phyloP scores from a whole-genome alignment of 2,888 invertebrate species.

The Idaea straminata region DNA sequence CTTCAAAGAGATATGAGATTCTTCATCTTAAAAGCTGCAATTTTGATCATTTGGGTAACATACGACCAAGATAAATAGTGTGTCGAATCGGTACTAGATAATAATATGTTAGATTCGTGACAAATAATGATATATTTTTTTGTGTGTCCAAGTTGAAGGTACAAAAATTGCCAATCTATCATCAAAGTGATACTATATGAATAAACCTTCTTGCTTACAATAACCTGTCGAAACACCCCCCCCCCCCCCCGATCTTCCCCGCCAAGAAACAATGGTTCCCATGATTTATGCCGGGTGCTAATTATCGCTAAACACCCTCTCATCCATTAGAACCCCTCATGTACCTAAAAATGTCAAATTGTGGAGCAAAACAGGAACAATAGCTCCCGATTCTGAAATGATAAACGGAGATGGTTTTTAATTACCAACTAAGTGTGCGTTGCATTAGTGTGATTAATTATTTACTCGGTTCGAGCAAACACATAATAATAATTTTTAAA shows the following conservation, averaged over 20 bases:
- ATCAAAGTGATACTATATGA: background rate
- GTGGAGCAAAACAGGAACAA: conserved; percentile 26
- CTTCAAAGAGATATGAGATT: no score
- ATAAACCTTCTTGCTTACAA: background rate
- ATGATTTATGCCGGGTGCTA: conserved; percentile 50
- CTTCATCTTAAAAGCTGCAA: no score
- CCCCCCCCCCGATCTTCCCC: background rate
- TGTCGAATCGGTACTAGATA: no score
- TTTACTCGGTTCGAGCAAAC: background rate
- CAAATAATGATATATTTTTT: no score
- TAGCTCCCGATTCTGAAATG: conserved; percentile 11
- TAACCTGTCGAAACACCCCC: conserved; percentile 11
- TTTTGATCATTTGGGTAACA: no score
- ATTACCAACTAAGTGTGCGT: conserved; percentile 7
- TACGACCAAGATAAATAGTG: no score
- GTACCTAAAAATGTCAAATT: conserved; percentile 47
- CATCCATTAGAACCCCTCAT: conserved; percentile 46
- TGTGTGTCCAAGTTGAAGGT: no score
- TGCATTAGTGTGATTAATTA: conserved; percentile 12
- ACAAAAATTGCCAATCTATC: no score
- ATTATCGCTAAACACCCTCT: conserved; percentile 52
- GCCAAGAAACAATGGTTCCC: conserved; percentile 38
- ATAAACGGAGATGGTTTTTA: conserved; percentile 16
- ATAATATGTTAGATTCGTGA: no score
- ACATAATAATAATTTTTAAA: background rate